Percentiles rank a stretch among this genome's conserved stretches.
These are phyloP conservation scores for Ecdyonurus torrentis DNA, from an alignment of 2,888 invertebrate species.

Conservation along the genomic window DNA sequence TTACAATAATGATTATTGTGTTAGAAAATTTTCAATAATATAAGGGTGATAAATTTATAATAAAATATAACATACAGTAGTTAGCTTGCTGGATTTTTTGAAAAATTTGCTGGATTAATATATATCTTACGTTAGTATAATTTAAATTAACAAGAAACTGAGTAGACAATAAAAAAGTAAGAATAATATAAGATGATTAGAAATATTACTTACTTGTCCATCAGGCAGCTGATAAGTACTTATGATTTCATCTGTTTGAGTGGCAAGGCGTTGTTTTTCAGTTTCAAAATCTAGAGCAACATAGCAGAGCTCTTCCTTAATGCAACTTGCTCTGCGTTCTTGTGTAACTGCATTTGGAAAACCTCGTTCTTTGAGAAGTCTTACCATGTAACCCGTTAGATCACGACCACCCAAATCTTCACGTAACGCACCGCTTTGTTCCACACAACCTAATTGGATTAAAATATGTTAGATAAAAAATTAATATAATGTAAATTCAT, in stretches of 20 bases:
- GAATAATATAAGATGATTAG: no score
- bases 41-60: no score
- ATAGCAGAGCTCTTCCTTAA: slow-evolving; percentile 6
- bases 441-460: slow-evolving; percentile 22
- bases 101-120: no score
- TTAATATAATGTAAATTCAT: no score
- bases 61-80: no score
- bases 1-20: no score
- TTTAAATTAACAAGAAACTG: no score
- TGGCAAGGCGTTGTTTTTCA: not conserved
- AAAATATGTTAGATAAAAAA: no score
- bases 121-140: no score
- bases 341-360: not conserved
- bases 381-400: slow-evolving; percentile 19
- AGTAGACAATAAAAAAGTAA: no score
- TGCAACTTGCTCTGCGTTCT: not conserved
- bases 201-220: slow-evolving; percentile 7
- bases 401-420: slow-evolving; percentile 27
- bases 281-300: slow-evolving; percentile 3
- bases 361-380: slow-evolving; percentile 4
- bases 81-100: no score
- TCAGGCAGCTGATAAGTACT: slow-evolving; percentile 8
- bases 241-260: not conserved
- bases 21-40: no score
- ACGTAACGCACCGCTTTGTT: slow-evolving; percentile 25